A percentile compares a stretch with the other conserved stretches of the same genome.
Conservation (phyloP, 2,888 invertebrate species). For the Nephrotoma flavescens region DNA sequence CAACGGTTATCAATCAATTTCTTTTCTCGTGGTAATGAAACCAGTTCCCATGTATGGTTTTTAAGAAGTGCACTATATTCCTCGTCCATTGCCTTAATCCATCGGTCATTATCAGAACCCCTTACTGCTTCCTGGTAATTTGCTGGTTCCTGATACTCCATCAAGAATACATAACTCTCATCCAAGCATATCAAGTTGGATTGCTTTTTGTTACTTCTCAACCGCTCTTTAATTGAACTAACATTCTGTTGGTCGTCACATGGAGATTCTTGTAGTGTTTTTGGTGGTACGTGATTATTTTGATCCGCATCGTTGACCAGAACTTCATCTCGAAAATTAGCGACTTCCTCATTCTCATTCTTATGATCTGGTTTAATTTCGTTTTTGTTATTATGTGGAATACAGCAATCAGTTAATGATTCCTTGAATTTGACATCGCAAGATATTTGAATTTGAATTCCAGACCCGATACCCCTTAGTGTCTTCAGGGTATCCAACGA, state of each 20-base stretch:
- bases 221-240: background rate
- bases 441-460: background rate
- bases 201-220: background rate
- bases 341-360: background rate
- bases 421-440: constrained; percentile 1
- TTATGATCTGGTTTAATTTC: too few species aligned
- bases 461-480: background rate
- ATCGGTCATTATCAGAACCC: background rate
- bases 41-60: background rate
- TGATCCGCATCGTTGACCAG: background rate
- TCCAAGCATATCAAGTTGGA: background rate
- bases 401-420: background rate
- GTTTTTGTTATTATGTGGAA: too few species aligned
- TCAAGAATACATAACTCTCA: background rate
- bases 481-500: background rate
- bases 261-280: background rate
- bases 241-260: background rate
- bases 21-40: background rate
- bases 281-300: background rate
- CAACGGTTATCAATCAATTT: constrained; percentile 2
- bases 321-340: background rate
- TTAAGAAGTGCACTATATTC: background rate
- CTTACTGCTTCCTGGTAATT: background rate
- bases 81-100: background rate
- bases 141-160: background rate